phyloP scores from a whole-genome alignment of 2,888 invertebrate genomes.

The Philereme transversata region DNA sequence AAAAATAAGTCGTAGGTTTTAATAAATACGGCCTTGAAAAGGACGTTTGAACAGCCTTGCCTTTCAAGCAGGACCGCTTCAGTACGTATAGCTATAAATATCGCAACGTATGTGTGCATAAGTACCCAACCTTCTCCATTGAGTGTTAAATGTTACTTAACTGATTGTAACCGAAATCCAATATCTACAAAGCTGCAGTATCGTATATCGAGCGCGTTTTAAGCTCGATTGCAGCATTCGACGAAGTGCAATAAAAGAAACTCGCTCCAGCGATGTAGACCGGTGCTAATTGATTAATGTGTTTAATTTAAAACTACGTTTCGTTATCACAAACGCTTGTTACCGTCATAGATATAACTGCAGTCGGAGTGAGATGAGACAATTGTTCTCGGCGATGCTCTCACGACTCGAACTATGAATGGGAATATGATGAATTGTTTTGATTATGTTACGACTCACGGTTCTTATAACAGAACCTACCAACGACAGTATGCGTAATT shows the following conservation, averaged over 20 bases:
- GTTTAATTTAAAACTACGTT: slow-evolving; percentile 52
- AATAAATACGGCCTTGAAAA: slow-evolving; percentile 15
- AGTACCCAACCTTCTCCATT: slow-evolving; percentile 6
- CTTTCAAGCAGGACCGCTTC: slow-evolving; percentile 6
- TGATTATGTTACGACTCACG: slow-evolving; percentile 48
- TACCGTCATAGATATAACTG: slow-evolving; percentile 39
- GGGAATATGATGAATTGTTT: slow-evolving; percentile 58
- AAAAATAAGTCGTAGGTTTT: slow-evolving; percentile 1
- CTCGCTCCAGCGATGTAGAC: slow-evolving; percentile 34
- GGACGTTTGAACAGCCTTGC: slow-evolving; percentile 14
- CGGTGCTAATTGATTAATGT: slow-evolving; percentile 58
- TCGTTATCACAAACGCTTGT: slow-evolving; percentile 30
- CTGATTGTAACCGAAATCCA: slow-evolving; percentile 15
- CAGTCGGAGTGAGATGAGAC: slow-evolving; percentile 29
- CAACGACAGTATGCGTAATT: slow-evolving; percentile 30
- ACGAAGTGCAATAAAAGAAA: slow-evolving; percentile 47
- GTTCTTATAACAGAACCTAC: slow-evolving; percentile 32
- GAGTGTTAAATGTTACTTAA: slow-evolving; percentile 7
- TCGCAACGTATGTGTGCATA: slow-evolving; percentile 4
- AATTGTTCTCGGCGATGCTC: slow-evolving; percentile 53
- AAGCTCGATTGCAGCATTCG: slow-evolving; percentile 30
- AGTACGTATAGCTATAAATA: slow-evolving; percentile 6
- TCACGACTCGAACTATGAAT: slow-evolving; percentile 54
- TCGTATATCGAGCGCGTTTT: slow-evolving; percentile 13
- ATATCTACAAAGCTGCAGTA: slow-evolving; percentile 4